phyloP scores from a whole-genome alignment of 2,888 invertebrate species.

The Chymomyza caudatula region DNA sequence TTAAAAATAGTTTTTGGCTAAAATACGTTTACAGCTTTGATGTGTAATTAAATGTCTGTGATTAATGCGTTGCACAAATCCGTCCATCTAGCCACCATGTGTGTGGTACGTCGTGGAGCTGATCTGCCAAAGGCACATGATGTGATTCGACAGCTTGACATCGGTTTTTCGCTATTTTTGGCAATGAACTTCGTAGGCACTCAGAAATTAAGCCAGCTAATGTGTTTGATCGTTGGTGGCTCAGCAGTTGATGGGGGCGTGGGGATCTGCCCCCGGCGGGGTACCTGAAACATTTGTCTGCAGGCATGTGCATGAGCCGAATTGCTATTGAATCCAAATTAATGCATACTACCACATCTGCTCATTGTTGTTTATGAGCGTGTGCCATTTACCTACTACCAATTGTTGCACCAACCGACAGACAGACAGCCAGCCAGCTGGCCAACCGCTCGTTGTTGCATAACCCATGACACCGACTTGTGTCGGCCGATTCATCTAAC shows the following conservation, averaged over 20 bases:
- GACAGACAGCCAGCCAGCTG: neutral
- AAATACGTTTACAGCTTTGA: neutral
- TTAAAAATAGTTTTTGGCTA: neutral
- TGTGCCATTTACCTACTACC: neutral
- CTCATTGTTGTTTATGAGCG: constrained; percentile 16
- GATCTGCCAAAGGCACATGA: neutral
- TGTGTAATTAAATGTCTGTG: constrained; percentile 37
- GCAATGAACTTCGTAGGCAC: constrained; percentile 57
- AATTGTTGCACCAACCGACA: neutral
- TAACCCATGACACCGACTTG: constrained; percentile 27
- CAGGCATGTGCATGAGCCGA: neutral
- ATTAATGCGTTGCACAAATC: constrained; percentile 19
- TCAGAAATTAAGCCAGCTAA: constrained; percentile 33
- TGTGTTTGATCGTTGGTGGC: constrained; percentile 17
- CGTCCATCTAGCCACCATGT: neutral
- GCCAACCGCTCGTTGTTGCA: constrained; percentile 32
- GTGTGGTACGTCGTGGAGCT: neutral
- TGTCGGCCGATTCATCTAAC: neutral
- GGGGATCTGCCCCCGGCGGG: constrained; percentile 6
- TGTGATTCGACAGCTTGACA: neutral
- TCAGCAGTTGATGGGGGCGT: constrained; percentile 17
- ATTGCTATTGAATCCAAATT: neutral
- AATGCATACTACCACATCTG: constrained; percentile 14
- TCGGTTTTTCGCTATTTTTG: constrained; percentile 7
- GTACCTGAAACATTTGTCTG: neutral